phyloP scores from a whole-genome alignment of 2,888 invertebrate genomes.

The Norana najaformis region DNA sequence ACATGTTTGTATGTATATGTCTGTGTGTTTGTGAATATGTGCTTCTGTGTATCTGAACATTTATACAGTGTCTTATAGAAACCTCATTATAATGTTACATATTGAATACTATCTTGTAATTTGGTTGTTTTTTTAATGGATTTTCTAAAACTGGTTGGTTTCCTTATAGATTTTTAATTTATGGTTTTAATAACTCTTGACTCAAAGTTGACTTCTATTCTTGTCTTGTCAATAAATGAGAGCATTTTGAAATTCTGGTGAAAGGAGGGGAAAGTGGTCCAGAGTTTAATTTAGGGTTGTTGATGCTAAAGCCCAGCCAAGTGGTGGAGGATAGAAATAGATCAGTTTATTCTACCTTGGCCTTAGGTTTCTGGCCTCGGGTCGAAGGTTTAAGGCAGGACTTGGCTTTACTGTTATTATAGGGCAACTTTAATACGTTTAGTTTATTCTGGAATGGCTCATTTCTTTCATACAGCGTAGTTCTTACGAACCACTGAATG shows the following conservation, averaged over 20 bases:
- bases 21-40: not conserved
- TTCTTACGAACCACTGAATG: not conserved
- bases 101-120: not conserved
- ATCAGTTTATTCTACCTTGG: not conserved
- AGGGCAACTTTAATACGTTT: too few species aligned
- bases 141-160: too few species aligned
- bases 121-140: not conserved
- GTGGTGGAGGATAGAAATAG: not conserved
- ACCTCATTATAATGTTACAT: not conserved
- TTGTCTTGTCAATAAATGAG: not conserved
- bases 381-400: not conserved
- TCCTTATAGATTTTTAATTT: not conserved
- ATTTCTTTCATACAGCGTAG: not conserved
- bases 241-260: not conserved
- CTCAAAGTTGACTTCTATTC: not conserved
- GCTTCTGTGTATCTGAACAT: not conserved
- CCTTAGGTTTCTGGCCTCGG: not conserved
- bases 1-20: too few species aligned
- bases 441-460: too few species aligned
- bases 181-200: not conserved
- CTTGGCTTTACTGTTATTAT: not conserved
- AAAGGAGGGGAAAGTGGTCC: not conserved
- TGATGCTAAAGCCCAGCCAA: not conserved
- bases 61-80: not conserved
- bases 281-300: not conserved